Evolutionary conservation across 2,888 invertebrate species (phyloP).

Genomic region (Pammene aurita): DNA sequence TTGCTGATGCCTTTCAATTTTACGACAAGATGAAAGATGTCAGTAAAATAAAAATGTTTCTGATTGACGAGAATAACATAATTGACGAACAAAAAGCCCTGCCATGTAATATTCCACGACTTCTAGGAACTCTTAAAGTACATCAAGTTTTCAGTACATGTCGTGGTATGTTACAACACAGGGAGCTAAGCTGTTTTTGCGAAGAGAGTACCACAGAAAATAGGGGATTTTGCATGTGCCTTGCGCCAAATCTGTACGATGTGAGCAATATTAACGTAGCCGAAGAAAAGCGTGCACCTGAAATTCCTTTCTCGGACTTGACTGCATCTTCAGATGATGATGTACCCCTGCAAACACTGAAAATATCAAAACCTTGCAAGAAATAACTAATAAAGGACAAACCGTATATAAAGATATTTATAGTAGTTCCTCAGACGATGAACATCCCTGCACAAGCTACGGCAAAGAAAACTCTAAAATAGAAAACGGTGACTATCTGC

Average conservation of each 20-base stretch:
- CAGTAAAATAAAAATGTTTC: background rate
- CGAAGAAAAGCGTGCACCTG: slow-evolving; percentile 1
- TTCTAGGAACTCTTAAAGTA: slow-evolving; percentile 1
- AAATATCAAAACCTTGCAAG: slow-evolving; percentile 2
- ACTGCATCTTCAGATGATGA: background rate
- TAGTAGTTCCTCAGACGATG: slow-evolving; percentile 1
- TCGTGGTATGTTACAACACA: background rate
- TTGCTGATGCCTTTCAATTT: background rate
- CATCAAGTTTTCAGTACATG: slow-evolving; percentile 4
- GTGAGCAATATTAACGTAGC: background rate
- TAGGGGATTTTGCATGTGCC: slow-evolving; percentile 1
- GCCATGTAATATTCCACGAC: slow-evolving; percentile 7
- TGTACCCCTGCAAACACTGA: background rate
- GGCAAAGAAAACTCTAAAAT: slow-evolving; percentile 4
- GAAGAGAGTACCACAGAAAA: slow-evolving; percentile 1
- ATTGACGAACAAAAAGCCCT: slow-evolving; percentile 9
- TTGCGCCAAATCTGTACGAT: background rate
- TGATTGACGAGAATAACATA: slow-evolving; percentile 4
- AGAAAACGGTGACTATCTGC: background rate
- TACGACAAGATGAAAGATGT: background rate
- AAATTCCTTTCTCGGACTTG: background rate
- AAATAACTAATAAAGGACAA: slow-evolving; percentile 1
- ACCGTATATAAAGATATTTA: slow-evolving; percentile 4
- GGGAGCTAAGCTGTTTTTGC: slow-evolving; percentile 1
- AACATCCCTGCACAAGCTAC: slow-evolving; percentile 4